Percentiles rank a stretch among this genome's conserved stretches.
These are phyloP conservation scores for Dilophus febrilis DNA, from an alignment of 2,888 invertebrate genomes.

Conservation along the genomic window DNA sequence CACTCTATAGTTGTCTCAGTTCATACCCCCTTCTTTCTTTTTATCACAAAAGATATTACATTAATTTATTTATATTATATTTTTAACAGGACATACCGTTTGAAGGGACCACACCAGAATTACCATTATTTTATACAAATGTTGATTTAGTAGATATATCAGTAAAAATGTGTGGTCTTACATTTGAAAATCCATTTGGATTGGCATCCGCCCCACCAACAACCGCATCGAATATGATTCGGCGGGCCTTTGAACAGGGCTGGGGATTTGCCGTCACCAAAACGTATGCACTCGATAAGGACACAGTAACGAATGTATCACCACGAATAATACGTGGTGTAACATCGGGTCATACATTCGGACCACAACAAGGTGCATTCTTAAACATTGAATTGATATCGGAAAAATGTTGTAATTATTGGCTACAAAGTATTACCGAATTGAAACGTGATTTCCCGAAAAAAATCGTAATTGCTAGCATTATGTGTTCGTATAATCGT, in stretches of 20 bases:
- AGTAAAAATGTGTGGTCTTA: conserved; percentile 81
- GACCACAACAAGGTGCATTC: conserved; percentile 93
- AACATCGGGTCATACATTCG: conserved; percentile 79
- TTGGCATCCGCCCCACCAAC: conserved; percentile 94
- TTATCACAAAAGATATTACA: too few relatives aligned
- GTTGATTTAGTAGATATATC: conserved; percentile 90
- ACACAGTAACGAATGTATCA: conserved; percentile 90
- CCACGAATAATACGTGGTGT: conserved; percentile 90
- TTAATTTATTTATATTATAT: conserved; percentile 3
- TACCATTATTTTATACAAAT: conserved; percentile 84
- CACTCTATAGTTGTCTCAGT: too few relatives aligned
- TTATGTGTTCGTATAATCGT: conserved; percentile 81
- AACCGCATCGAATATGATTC: conserved; percentile 86
- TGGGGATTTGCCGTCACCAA: conserved; percentile 98
- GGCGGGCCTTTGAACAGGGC: conserved; percentile 85
- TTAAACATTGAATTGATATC: conserved; percentile 96
- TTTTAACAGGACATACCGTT: conserved; percentile 39
- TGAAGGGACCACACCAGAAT: conserved; percentile 44
- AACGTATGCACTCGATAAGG: conserved; percentile 91
- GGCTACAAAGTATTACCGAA: conserved; percentile 77
- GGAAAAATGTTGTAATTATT: conserved; percentile 87
- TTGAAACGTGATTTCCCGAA: conserved; percentile 81
- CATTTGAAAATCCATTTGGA: conserved; percentile 93
- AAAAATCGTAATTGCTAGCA: conserved; percentile 85
- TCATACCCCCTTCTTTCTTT: too few relatives aligned